Evolutionary conservation across 2,113 vertebrate genomes (phyloP).

Genomic region (Leiothrix lutea): DNA sequence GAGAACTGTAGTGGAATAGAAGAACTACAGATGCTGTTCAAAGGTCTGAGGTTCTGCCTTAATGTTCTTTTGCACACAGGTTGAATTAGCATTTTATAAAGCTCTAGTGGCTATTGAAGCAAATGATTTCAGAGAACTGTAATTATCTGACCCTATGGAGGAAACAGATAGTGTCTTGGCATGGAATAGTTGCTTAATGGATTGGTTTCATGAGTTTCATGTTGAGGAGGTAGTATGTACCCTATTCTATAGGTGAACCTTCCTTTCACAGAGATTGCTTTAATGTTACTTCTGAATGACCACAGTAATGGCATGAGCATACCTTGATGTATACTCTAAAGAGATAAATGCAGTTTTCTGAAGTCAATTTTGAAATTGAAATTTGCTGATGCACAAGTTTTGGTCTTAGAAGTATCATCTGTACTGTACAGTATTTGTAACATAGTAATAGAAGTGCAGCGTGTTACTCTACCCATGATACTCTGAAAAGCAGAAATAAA

Average conservation of each 20-base stretch:
- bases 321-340: not conserved
- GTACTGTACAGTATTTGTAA: not conserved
- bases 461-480: not conserved
- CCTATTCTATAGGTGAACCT: not conserved
- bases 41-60: not conserved
- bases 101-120: not conserved
- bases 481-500: not conserved
- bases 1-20: not conserved
- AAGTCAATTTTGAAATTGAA: not conserved
- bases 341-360: not conserved
- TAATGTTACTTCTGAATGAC: not conserved
- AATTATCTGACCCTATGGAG: not conserved
- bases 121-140: not conserved
- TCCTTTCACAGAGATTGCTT: not conserved
- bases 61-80: rapidly evolving
- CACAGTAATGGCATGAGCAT: not conserved
- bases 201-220: not conserved
- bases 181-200: not conserved
- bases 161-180: not conserved
- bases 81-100: not conserved
- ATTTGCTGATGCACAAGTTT: not conserved
- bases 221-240: not conserved
- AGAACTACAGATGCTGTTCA: not conserved
- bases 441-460: not conserved
- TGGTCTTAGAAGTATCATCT: not conserved